A percentile compares a stretch with the other conserved stretches of the same genome.
These are phyloP conservation scores for Dermatemys mawii DNA, from an alignment of 2,113 vertebrate species.

Conservation along the genomic window DNA sequence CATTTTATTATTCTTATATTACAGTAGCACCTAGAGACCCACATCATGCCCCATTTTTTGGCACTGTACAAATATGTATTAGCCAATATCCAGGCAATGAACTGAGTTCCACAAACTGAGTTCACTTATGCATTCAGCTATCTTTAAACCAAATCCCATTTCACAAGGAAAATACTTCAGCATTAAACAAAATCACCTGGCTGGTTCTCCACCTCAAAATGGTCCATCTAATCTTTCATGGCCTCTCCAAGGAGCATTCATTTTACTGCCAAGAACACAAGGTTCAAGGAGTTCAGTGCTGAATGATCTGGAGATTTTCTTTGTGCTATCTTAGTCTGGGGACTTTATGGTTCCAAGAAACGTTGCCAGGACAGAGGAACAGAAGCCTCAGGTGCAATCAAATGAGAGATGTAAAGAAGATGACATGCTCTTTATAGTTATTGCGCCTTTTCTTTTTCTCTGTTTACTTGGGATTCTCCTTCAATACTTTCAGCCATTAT, in stretches of 20 bases:
- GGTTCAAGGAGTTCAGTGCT: neutral
- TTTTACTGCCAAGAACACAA: neutral
- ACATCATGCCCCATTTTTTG: neutral
- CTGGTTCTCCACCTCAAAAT: slow-evolving; percentile 22
- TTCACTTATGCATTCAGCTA: slow-evolving; percentile 14
- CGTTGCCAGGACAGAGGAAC: neutral
- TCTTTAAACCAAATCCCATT: slow-evolving; percentile 33
- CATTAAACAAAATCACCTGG: neutral
- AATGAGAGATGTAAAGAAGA: neutral
- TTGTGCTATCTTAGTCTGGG: neutral
- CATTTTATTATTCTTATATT: neutral
- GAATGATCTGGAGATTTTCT: neutral
- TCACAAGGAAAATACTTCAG: slow-evolving; percentile 25
- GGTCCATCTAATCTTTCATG: slow-evolving; percentile 28
- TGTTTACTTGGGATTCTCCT: neutral
- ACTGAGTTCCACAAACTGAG: neutral
- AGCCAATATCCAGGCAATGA: neutral
- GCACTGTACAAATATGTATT: neutral
- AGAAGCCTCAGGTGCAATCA: fast-evolving
- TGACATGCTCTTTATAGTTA: neutral
- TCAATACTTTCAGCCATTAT: neutral
- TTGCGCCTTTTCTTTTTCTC: neutral
- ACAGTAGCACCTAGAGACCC: neutral
- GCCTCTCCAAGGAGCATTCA: fast-evolving
- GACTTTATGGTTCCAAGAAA: slow-evolving; percentile 18